These are phyloP conservation scores for Mylabris sibirica DNA, from an alignment of 2,888 invertebrate species.

Conservation along the genomic window DNA sequence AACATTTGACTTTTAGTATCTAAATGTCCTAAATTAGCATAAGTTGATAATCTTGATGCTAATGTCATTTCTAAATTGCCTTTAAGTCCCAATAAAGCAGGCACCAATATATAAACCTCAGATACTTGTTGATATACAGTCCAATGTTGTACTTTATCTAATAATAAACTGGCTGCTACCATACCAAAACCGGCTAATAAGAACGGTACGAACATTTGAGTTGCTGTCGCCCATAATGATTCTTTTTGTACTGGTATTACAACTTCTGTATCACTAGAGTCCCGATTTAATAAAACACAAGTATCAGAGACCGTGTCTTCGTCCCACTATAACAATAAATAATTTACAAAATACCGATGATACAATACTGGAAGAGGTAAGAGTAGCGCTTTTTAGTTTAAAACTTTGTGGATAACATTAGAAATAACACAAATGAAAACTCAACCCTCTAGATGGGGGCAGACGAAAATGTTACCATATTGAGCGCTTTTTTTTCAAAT, in stretches of 20 bases:
- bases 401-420: too few relatives aligned
- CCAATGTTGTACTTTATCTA: conserved; percentile 91
- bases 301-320: conserved; percentile 46
- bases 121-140: conserved; percentile 80
- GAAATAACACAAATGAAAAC: too few relatives aligned
- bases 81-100: conserved; percentile 88
- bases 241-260: conserved; percentile 45
- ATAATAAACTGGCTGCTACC: conserved; percentile 86
- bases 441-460: too few relatives aligned
- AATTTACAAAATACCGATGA: conserved; percentile 5
- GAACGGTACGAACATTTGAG: conserved; percentile 86
- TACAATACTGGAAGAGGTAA: too few relatives aligned
- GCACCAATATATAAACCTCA: conserved; percentile 90
- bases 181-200: conserved; percentile 89
- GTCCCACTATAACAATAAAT: conserved; percentile 29
- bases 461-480: too few relatives aligned
- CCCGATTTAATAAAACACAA: conserved; percentile 45
- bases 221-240: conserved; percentile 69
- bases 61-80: conserved; percentile 96
- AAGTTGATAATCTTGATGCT: conserved; percentile 90
- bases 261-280: conserved; percentile 34
- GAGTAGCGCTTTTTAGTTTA: too few relatives aligned
- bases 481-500: too few relatives aligned
- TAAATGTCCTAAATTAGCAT: conserved; percentile 86
- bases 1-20: conserved; percentile 69